These are phyloP conservation scores for Schizotus pectinicornis DNA, from an alignment of 2,888 invertebrate species.

Conservation along the genomic window DNA sequence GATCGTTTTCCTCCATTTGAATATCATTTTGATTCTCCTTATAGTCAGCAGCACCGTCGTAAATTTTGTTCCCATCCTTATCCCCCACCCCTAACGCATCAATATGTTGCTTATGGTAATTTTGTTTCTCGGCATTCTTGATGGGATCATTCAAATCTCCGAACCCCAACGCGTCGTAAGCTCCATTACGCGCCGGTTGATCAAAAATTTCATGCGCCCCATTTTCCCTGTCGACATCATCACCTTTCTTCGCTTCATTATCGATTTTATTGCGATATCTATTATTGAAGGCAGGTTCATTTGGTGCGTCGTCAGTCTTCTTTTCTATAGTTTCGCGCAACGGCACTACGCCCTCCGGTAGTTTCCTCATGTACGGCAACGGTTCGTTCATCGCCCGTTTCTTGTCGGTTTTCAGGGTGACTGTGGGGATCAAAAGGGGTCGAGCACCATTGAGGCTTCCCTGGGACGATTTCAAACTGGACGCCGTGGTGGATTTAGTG, in stretches of 20 bases:
- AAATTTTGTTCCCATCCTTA: constrained; percentile 36
- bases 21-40: constrained; percentile 42
- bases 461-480: constrained; percentile 38
- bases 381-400: constrained; percentile 11
- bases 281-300: constrained; percentile 50
- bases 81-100: constrained; percentile 22
- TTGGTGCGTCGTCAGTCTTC: constrained; percentile 33
- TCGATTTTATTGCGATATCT: constrained; percentile 59
- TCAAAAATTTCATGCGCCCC: constrained; percentile 54
- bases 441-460: constrained; percentile 46
- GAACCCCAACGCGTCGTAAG: constrained; percentile 39
- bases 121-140: constrained; percentile 31
- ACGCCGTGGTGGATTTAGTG: constrained; percentile 39
- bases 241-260: constrained; percentile 39
- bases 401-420: constrained; percentile 48
- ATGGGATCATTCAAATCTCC: constrained; percentile 32
- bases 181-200: constrained; percentile 35
- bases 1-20: constrained; percentile 39
- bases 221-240: constrained; percentile 50
- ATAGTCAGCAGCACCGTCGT: constrained; percentile 47
- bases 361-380: constrained; percentile 32
- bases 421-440: constrained; percentile 48
- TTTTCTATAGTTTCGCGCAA: constrained; percentile 34
- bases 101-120: constrained; percentile 16
- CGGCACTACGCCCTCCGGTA: constrained; percentile 47